These are phyloP conservation scores for Trichogramma evanescens DNA, from an alignment of 2,888 invertebrate genomes.

Conservation along the genomic window DNA sequence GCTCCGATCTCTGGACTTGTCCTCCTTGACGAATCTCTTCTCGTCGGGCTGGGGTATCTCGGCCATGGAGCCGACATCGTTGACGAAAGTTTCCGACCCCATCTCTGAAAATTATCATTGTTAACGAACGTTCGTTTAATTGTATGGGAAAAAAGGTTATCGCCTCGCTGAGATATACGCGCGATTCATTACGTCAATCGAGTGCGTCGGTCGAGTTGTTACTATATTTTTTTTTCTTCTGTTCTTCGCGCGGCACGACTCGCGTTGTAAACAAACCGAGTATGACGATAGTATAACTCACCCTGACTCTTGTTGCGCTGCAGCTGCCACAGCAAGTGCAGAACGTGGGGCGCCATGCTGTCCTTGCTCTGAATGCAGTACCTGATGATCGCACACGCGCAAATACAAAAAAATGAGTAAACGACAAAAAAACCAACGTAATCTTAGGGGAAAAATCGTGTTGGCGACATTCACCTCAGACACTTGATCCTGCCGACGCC, in stretches of 20 bases:
- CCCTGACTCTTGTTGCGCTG: not conserved
- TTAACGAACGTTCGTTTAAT: not conserved
- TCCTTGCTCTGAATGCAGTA: conserved; percentile 13
- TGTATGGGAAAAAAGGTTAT: not conserved
- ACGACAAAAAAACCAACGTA: not conserved
- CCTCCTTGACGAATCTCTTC: not conserved
- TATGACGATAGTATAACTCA: too few relatives aligned
- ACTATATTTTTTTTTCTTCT: too few relatives aligned
- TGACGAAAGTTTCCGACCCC: conserved; percentile 10
- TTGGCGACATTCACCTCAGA: conserved; percentile 4
- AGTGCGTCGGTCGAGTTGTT: too few relatives aligned
- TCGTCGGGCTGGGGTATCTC: conserved; percentile 1
- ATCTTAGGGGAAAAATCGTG: too few relatives aligned
- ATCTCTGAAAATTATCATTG: conserved; percentile 4
- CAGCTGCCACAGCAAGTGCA: conserved; percentile 18
- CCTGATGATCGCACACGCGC: not conserved
- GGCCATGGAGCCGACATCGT: not conserved
- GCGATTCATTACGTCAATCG: too few relatives aligned
- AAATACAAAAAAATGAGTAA: not conserved
- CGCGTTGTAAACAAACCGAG: too few relatives aligned
- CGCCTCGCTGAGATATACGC: not conserved
- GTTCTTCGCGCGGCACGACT: not conserved
- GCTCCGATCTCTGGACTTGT: conserved; percentile 1
- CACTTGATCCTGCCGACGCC: conserved; percentile 13
- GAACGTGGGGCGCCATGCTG: not conserved